Evolutionary conservation across 2,888 invertebrate genomes (phyloP).

Genomic region (Harpalus rufipes): DNA sequence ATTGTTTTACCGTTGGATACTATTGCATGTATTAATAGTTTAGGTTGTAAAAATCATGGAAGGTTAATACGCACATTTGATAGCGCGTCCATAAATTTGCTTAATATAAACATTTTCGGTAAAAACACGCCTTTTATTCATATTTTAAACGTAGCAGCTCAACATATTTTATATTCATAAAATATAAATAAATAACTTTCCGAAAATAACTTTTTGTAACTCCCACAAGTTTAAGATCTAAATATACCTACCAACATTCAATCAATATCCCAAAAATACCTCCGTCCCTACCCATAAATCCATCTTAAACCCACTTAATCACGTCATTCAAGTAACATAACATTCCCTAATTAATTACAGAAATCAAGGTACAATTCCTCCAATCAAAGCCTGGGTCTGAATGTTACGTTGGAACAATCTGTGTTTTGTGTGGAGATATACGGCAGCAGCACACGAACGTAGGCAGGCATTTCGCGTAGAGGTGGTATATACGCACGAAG

Average conservation of each 20-base stretch:
- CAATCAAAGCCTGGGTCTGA: constrained; percentile 24
- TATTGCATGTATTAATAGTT: no score
- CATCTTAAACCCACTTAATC: constrained; percentile 37
- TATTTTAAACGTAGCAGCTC: not conserved
- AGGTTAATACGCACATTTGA: no score
- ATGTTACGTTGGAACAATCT: constrained; percentile 30
- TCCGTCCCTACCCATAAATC: constrained; percentile 19
- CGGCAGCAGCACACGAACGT: constrained; percentile 13
- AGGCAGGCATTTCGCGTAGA: constrained; percentile 7
- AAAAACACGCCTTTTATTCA: not conserved
- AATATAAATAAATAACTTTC: not conserved
- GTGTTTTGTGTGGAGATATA: constrained; percentile 31
- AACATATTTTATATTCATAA: not conserved
- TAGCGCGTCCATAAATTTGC: not conserved
- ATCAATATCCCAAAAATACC: constrained; percentile 26
- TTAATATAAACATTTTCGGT: not conserved
- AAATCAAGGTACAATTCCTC: constrained; percentile 49
- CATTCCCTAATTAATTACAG: constrained; percentile 47
- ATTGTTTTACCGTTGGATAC: no score
- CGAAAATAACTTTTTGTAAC: not conserved
- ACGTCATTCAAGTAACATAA: constrained; percentile 35
- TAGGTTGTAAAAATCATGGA: no score
- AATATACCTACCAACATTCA: not conserved
- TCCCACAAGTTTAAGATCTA: not conserved
- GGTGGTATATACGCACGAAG: constrained; percentile 8